A percentile compares a stretch with the other conserved stretches of the same genome.
These are phyloP conservation scores for Andrena minutula DNA, from an alignment of 2,888 invertebrate genomes.

Conservation along the genomic window DNA sequence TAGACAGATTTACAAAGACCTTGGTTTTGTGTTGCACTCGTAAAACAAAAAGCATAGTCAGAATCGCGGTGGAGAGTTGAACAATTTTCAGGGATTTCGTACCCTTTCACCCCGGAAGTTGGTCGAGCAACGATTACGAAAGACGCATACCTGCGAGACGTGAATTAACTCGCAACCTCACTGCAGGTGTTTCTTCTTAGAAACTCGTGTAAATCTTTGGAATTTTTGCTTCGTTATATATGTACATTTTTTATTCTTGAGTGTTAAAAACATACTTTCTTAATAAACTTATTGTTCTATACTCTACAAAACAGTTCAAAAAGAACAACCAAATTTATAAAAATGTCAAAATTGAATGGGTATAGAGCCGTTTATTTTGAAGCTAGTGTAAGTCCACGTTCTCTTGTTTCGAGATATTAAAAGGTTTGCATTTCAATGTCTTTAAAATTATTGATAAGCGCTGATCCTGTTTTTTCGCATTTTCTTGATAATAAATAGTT, in stretches of 20 bases:
- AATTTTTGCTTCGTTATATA: background rate
- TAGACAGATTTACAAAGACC: background rate
- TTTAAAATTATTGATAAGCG: too few relatives aligned
- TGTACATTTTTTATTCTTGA: background rate
- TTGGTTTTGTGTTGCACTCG: background rate
- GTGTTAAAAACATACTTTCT: background rate
- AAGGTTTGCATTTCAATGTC: too few relatives aligned
- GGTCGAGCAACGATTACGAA: slow-evolving; percentile 50
- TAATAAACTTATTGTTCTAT: background rate
- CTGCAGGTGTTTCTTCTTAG: slow-evolving; percentile 60
- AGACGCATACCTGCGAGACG: slow-evolving; percentile 43
- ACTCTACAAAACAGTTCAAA: too few relatives aligned
- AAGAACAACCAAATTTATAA: too few relatives aligned
- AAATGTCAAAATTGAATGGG: too few relatives aligned
- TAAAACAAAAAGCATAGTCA: slow-evolving; percentile 17
- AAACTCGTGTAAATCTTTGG: background rate
- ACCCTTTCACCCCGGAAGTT: slow-evolving; percentile 52
- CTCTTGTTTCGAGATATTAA: too few relatives aligned
- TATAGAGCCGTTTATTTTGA: too few relatives aligned
- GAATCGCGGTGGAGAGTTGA: slow-evolving; percentile 11
- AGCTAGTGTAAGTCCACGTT: too few relatives aligned
- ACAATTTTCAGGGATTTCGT: slow-evolving; percentile 44
- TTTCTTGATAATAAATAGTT: too few relatives aligned
- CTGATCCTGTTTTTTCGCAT: too few relatives aligned
- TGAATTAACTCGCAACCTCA: slow-evolving; percentile 64